Conservation (phyloP, 1,140 invertebrate genomes). For the Leptopilina clavipes region DNA sequence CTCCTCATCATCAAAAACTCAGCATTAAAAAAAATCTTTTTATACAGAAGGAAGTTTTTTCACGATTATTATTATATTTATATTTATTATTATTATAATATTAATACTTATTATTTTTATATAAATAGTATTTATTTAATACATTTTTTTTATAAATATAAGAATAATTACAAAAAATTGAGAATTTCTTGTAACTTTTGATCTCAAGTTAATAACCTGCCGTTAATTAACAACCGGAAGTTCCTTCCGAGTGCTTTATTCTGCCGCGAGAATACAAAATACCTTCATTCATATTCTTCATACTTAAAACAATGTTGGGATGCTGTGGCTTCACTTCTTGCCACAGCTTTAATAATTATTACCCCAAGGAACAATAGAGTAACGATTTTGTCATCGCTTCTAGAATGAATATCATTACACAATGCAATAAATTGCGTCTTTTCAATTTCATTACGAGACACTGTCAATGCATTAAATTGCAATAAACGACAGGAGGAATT, state of each 20-base stretch:
- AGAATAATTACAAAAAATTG: too few species aligned
- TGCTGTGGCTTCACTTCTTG: neutral
- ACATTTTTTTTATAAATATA: too few species aligned
- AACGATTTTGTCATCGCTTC: conserved; percentile 21
- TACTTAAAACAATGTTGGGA: neutral
- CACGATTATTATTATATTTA: too few species aligned
- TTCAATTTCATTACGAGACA: neutral
- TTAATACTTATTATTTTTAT: too few species aligned
- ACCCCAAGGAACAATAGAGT: conserved; percentile 26
- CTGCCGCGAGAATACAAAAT: neutral
- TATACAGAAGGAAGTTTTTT: neutral
- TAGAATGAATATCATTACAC: conserved; percentile 20
- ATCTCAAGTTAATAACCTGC: neutral
- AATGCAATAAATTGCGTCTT: conserved; percentile 9
- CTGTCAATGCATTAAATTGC: neutral
- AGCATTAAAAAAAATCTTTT: neutral
- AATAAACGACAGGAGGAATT: neutral
- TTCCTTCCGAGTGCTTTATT: neutral
- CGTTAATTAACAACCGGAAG: neutral
- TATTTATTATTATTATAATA: too few species aligned
- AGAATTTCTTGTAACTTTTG: neutral
- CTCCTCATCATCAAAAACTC: neutral
- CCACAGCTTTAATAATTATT: conserved; percentile 15
- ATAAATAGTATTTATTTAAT: too few species aligned
- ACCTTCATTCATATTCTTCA: conserved; percentile 1